A percentile compares a stretch with the other conserved stretches of the same genome.
Evolutionary conservation across 1,140 invertebrate species (phyloP).

Genomic region (Araneus ventricosus): DNA sequence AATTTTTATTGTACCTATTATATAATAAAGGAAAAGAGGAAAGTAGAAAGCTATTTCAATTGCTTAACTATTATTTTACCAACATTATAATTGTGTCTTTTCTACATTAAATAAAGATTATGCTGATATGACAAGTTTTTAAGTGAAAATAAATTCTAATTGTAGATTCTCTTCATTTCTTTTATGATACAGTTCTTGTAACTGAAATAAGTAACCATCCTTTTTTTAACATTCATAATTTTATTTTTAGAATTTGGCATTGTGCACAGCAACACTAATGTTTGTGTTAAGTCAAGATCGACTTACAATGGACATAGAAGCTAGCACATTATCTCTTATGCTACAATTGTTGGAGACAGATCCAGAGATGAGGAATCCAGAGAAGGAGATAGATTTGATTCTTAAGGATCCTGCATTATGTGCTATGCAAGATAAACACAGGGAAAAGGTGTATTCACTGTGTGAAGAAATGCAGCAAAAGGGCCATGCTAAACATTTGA

Average conservation of each 20-base stretch:
- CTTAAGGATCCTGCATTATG: constrained; percentile 62
- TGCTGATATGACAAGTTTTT: too few relatives aligned
- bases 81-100: too few relatives aligned
- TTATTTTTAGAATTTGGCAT: constrained; percentile 88
- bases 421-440: constrained; percentile 85
- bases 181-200: too few relatives aligned
- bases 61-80: too few relatives aligned
- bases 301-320: constrained; percentile 97
- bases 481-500: constrained; percentile 94
- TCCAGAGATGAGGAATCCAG: constrained; percentile 76
- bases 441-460: constrained; percentile 92
- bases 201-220: background rate
- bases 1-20: too few relatives aligned
- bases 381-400: constrained; percentile 70
- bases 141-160: too few relatives aligned
- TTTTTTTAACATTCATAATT: constrained; percentile 34
- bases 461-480: constrained; percentile 95
- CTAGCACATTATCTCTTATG: constrained; percentile 97
- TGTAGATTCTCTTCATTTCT: too few relatives aligned
- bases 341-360: constrained; percentile 95
- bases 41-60: too few relatives aligned
- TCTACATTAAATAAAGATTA: too few relatives aligned
- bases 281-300: constrained; percentile 97
- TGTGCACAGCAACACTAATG: constrained; percentile 97
- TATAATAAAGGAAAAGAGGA: too few relatives aligned